Conservation (phyloP, 2,888 invertebrate genomes). For the Sinopyrophorus schimmeli region DNA sequence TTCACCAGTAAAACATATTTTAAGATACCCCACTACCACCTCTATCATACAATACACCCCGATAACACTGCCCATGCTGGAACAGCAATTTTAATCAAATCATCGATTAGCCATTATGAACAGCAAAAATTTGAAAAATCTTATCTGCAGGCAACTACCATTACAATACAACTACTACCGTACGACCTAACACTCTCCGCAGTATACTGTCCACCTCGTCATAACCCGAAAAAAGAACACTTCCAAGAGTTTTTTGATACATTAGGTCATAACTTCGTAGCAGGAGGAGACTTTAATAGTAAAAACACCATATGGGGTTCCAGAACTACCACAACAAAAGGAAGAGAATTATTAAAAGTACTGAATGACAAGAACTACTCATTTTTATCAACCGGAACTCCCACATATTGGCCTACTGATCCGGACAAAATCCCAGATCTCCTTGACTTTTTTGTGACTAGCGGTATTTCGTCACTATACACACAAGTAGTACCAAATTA, state of each 20-base stretch:
- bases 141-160: conserved; percentile 31
- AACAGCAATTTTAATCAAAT: conserved; percentile 10
- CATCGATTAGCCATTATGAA: conserved; percentile 5
- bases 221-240: conserved; percentile 30
- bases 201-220: conserved; percentile 37
- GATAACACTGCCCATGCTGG: conserved; percentile 9
- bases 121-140: conserved; percentile 7
- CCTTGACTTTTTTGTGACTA: too few relatives aligned
- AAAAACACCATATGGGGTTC: conserved; percentile 36
- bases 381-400: too few relatives aligned
- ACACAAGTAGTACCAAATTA: too few relatives aligned
- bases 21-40: conserved; percentile 5
- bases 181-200: conserved; percentile 27
- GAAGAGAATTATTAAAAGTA: too few relatives aligned
- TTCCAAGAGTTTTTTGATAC: conserved; percentile 27
- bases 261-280: conserved; percentile 30
- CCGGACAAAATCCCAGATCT: too few relatives aligned
- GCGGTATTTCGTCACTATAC: too few relatives aligned
- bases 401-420: too few relatives aligned
- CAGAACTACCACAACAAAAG: too few relatives aligned
- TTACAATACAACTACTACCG: conserved; percentile 22
- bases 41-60: conserved; percentile 12
- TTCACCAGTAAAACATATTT: background rate
- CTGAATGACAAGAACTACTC: too few relatives aligned
- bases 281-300: conserved; percentile 37